phyloP scores from a whole-genome alignment of 2,888 invertebrate species.

The Teleogryllus oceanicus region DNA sequence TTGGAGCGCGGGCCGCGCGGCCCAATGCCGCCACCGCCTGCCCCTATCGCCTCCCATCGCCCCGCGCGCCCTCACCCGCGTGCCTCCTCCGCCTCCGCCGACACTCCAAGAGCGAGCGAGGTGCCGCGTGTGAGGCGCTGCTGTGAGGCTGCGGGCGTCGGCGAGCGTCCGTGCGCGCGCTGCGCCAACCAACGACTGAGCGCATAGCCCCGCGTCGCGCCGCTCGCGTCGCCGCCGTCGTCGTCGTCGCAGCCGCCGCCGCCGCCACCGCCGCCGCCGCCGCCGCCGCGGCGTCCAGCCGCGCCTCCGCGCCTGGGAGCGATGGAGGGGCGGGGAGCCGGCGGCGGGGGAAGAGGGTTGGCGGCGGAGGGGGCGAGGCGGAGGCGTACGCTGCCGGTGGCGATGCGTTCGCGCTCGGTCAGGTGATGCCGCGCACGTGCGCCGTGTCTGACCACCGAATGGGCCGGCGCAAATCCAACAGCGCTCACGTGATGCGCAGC shows the following conservation, averaged over 20 bases:
- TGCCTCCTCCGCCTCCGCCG: too few species aligned
- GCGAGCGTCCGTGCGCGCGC: neutral
- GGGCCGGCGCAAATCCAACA: neutral
- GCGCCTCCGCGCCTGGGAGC: neutral
- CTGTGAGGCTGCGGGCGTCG: neutral
- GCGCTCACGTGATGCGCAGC: neutral
- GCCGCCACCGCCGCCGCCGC: neutral
- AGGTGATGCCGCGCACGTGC: neutral
- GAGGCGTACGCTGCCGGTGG: neutral
- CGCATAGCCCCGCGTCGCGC: neutral
- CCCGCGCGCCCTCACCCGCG: neutral
- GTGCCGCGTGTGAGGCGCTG: too few species aligned
- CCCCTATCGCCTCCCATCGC: neutral
- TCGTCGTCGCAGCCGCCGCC: neutral
- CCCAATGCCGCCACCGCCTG: neutral
- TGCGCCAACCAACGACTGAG: conserved; percentile 9
- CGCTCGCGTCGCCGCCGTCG: too few species aligned
- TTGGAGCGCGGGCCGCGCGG: neutral
- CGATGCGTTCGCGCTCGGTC: neutral
- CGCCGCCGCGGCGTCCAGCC: neutral
- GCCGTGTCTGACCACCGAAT: neutral
- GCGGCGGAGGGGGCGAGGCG: neutral
- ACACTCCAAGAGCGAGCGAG: too few species aligned
- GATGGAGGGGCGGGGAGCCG: neutral
- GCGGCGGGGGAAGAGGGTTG: neutral